Percentiles rank a stretch among this genome's conserved stretches.
phyloP scores from a whole-genome alignment of 2,797 vertebrate species.

The Gastrophryne carolinensis region DNA sequence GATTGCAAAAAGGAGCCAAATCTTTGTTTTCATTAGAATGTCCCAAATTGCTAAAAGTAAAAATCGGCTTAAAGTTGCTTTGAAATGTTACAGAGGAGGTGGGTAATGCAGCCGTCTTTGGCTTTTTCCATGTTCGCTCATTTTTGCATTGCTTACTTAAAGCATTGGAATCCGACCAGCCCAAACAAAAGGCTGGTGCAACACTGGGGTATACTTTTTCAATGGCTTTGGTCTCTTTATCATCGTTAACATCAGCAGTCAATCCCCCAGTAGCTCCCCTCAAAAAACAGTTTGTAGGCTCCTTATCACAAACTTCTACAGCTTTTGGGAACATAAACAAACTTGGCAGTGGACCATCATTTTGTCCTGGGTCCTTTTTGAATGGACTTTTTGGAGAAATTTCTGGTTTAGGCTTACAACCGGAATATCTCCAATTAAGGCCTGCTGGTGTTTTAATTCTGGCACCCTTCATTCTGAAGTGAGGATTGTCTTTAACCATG shows the following conservation, averaged over 20 bases:
- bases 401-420: too few species aligned
- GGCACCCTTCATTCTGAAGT: neutral
- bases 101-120: neutral
- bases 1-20: neutral
- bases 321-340: neutral
- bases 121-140: neutral
- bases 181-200: neutral
- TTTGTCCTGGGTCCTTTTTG: neutral
- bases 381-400: neutral
- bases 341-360: neutral
- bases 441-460: constrained; percentile 21
- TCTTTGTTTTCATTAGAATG: neutral
- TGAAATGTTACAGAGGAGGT: neutral
- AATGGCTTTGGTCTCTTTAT: neutral
- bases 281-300: neutral
- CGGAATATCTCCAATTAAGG: neutral
- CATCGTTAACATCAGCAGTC: neutral
- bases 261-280: neutral
- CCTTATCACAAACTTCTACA: neutral
- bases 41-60: neutral
- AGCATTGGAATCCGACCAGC: neutral
- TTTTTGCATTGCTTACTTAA: neutral
- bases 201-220: neutral
- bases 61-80: neutral
- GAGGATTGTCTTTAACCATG: constrained; percentile 34